Conservation (phyloP, 2,113 vertebrate genomes). For the Rhynchopsitta pachyrhyncha region DNA sequence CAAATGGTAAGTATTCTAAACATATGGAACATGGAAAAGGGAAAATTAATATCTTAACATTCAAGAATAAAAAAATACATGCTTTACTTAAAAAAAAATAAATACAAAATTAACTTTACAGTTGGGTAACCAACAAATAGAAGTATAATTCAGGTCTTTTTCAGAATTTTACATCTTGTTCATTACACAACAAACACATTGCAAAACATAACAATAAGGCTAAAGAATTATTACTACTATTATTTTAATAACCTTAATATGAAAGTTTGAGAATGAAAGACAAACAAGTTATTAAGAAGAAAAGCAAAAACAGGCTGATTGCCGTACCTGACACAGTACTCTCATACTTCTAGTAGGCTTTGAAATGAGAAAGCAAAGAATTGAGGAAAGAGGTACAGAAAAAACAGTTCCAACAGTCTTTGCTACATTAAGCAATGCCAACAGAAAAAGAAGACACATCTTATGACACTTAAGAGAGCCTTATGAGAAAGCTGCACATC, state of each 20-base stretch:
- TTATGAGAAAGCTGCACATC: constrained; percentile 2
- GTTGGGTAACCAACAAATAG: background rate
- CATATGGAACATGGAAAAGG: background rate
- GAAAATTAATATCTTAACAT: background rate
- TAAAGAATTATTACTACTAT: constrained; percentile 3
- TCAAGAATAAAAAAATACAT: constrained; percentile 19
- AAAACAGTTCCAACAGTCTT: constrained; percentile 71
- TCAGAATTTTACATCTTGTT: background rate
- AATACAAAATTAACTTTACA: background rate
- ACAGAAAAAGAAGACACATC: constrained; percentile 8
- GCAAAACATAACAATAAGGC: background rate
- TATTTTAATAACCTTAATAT: constrained; percentile 4
- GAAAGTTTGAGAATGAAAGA: constrained; percentile 11
- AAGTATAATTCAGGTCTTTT: background rate
- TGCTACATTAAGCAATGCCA: constrained; percentile 29
- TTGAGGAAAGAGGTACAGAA: constrained; percentile 84
- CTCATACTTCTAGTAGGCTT: constrained; percentile 99
- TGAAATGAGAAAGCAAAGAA: constrained; percentile 91
- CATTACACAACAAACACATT: background rate
- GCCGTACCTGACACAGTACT: constrained; percentile 99
- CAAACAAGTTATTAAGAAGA: constrained; percentile 42
- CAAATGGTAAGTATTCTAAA: background rate
- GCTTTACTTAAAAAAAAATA: background rate
- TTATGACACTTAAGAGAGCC: background rate
- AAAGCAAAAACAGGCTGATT: constrained; percentile 82